Conservation (phyloP, 2,888 invertebrate genomes). For the Melanostoma mellinum region DNA sequence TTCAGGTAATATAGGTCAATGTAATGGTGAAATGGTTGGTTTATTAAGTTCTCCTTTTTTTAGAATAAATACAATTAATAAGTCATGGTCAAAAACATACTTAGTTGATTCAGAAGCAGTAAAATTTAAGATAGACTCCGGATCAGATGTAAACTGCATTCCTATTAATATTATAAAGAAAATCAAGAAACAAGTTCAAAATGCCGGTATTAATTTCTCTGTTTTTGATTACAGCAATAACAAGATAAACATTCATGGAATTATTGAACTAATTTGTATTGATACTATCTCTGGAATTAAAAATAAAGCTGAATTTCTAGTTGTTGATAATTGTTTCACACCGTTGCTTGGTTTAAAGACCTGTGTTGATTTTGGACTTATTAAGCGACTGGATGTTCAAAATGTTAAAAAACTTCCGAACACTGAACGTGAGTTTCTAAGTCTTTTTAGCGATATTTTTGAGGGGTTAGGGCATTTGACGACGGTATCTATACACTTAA, state of each 20-base stretch:
- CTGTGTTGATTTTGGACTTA: slow-evolving; percentile 28
- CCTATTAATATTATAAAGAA: slow-evolving; percentile 34
- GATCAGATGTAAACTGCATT: slow-evolving; percentile 44
- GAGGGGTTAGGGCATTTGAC: slow-evolving; percentile 63
- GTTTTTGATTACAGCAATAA: slow-evolving; percentile 65
- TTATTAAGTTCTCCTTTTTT: no score
- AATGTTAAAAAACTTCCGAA: slow-evolving; percentile 1
- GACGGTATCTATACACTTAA: slow-evolving; percentile 41
- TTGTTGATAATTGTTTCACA: slow-evolving; percentile 16
- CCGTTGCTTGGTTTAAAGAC: slow-evolving; percentile 40
- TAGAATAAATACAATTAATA: no score
- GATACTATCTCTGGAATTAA: slow-evolving; percentile 1
- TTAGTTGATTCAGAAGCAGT: no score
- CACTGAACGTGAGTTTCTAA: slow-evolving; percentile 26
- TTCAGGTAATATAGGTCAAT: no score
- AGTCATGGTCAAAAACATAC: no score
- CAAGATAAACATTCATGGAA: slow-evolving; percentile 48
- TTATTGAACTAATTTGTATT: slow-evolving; percentile 15
- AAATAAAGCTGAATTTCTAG: slow-evolving; percentile 26
- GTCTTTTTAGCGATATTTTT: slow-evolving; percentile 46
- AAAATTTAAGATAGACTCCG: slow-evolving; percentile 40
- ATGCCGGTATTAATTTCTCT: slow-evolving; percentile 42
- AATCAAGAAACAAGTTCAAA: slow-evolving; percentile 17
- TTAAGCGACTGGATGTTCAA: slow-evolving; percentile 39
- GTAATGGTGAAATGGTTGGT: no score